Evolutionary conservation across 2,113 vertebrate genomes (phyloP), one percentile per base, ranked within the genome.

Genomic region (Carassius carassius): DNA sequence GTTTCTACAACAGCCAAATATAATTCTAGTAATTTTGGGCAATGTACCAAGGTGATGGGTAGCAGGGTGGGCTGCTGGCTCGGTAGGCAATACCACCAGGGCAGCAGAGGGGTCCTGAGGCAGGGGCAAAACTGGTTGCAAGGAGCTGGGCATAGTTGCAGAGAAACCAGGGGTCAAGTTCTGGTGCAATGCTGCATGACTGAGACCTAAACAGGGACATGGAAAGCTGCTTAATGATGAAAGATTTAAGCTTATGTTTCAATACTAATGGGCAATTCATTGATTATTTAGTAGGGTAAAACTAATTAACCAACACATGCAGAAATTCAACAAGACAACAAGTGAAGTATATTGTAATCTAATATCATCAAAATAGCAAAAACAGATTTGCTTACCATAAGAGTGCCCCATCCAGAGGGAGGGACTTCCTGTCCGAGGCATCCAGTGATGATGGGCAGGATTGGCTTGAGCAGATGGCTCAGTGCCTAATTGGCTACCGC

Each of bases 321-420:
- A 67, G 72, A 82, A 75, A 58, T 58, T 21, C 10, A 21, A 76
- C 19, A 19, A 78, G 32, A 60, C 29, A 0, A n/a, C n/a, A n/a
- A n/a, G 11, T 60, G 32, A 56, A 78, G 32, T 60, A 29, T 60
- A 54, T 78, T 60, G 19, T 14, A 62, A 32, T 81, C 23, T 69
- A 69, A 35, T 32, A 69, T 16, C 23, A 69, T 32, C n/a, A 62
- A 58, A 77, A 10, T 5, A n/a, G 16, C n/a, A 5, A 41, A 29
- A 69, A 58, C 77, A 16, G 51, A 29, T 54, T 35, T 84, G 94
- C 96, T 92, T 83, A 99, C 98, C 92, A 3, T 98, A 99, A 21
- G 98, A 97, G 90, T 96, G 98, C 5, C 97, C 96, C 97, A 99
- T 98, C 98, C 98, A 99, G 80, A 98, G 90, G 83, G 98, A 99